Evolutionary conservation across 2,888 invertebrate species (phyloP).

Genomic region (Oscheius sp.): DNA sequence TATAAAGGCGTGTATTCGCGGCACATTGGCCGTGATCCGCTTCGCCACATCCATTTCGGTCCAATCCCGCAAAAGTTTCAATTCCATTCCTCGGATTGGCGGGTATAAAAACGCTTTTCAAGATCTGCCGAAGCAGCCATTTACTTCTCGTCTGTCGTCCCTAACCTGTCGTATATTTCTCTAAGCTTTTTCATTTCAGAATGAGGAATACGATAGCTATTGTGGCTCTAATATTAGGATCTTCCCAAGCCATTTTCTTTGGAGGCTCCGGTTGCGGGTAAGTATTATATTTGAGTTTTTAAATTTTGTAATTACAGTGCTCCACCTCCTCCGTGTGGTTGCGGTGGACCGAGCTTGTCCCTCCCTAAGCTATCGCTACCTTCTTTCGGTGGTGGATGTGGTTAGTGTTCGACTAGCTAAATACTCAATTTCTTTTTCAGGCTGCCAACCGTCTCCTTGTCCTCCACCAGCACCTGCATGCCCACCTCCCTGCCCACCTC

Average conservation of each 20-base stretch:
- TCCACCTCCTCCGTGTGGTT: constrained; percentile 31
- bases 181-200: constrained; percentile 7
- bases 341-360: constrained; percentile 18
- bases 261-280: constrained; percentile 32
- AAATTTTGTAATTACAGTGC: background rate
- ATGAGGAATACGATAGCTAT: constrained; percentile 16
- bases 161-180: background rate
- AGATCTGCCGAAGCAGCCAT: constrained; percentile 2
- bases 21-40: constrained; percentile 29
- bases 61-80: constrained; percentile 30
- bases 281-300: background rate
- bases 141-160: background rate
- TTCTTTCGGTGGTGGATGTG: constrained; percentile 27
- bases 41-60: constrained; percentile 25
- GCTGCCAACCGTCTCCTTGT: constrained; percentile 25
- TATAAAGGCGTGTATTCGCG: constrained; percentile 22
- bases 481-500: constrained; percentile 5
- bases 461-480: constrained; percentile 32
- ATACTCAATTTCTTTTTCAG: no score
- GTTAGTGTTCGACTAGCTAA: no score
- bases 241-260: constrained; percentile 32
- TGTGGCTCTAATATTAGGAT: constrained; percentile 17
- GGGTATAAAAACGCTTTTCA: constrained; percentile 20
- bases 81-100: background rate
- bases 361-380: constrained; percentile 18